These are phyloP conservation scores for Sitophilus oryzae DNA, from an alignment of 1,140 invertebrate species.

Conservation along the genomic window DNA sequence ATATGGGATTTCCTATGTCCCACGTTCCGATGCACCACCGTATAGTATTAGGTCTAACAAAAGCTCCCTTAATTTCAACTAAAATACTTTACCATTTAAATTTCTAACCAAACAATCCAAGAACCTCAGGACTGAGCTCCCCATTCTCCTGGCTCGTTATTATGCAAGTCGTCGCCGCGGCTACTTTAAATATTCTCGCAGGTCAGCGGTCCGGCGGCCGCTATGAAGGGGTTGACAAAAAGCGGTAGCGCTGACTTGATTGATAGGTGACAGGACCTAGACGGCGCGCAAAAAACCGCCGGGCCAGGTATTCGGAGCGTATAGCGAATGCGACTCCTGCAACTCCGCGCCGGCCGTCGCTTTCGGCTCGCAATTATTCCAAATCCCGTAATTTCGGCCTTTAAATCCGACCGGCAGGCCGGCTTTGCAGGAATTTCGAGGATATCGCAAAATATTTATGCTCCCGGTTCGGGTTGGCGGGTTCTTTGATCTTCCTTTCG, in stretches of 20 bases:
- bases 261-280: conserved; percentile 22
- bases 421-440: conserved; percentile 18
- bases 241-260: conserved; percentile 20
- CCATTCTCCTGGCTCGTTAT: conserved; percentile 8
- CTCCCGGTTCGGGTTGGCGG: not conserved
- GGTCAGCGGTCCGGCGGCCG: conserved; percentile 10
- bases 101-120: too few relatives aligned
- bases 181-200: conserved; percentile 24
- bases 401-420: conserved; percentile 16
- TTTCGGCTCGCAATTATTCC: conserved; percentile 21
- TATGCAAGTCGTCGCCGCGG: conserved; percentile 20
- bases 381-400: conserved; percentile 23
- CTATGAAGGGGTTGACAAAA: conserved; percentile 24
- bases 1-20: too few relatives aligned
- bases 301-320: conserved; percentile 8
- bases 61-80: too few relatives aligned
- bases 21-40: too few relatives aligned
- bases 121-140: too few relatives aligned
- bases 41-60: too few relatives aligned
- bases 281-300: conserved; percentile 15
- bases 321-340: conserved; percentile 2
- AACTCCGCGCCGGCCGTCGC: not conserved
- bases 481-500: not conserved
- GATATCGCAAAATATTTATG: conserved; percentile 2
- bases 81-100: too few relatives aligned